Evolutionary conservation across 2,113 vertebrate genomes (phyloP), one percentile per base, ranked within the genome.

Genomic region (Pelecanus crispus): DNA sequence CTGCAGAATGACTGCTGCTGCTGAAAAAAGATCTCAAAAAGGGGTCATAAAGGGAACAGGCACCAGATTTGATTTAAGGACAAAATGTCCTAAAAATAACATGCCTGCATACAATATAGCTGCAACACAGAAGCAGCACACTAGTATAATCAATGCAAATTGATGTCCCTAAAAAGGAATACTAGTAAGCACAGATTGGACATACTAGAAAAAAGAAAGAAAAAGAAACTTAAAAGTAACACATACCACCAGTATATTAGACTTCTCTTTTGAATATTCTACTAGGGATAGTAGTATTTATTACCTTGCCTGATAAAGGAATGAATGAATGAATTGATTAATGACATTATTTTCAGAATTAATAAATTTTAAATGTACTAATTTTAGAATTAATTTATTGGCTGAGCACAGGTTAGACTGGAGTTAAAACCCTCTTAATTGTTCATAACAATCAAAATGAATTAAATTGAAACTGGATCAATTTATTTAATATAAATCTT

Each of bases 51-150:
- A 84, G 65, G 19, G 31, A 95, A 86, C 49, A 90, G 53, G 44
- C 80, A 90, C 52, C 91, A 82, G 67, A 75, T 80, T 49, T 74
- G 82, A 79, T 81, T 81, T 93, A 63, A 95, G 74, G 90, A 91
- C 42, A 94, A 85, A 96, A 90, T 45, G n/a, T 67, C 66, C 70
- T 92, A 89, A 89, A 96, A 85, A 88, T 80, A 90, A 50, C 47
- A 49, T 10, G 47, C 26, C 74, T 86, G 15, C 49, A 9, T 72
- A 56, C 40, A 52, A 31, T 36, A 50, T 42, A 81, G 72, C 79
- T 85, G 71, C 50, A 70, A 34, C 32, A 59, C 84, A 65, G 67
- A 55, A 78, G 24, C 2, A 62, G 66, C 1, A 24, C 55, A 62
- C 56, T 58, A 45, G 22, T 42, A 58, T 55, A 61, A 77, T 32